Evolutionary conservation across 2,113 vertebrate genomes (phyloP), one percentile per base, ranked within the genome.

Genomic region (Haemorhous mexicanus): DNA sequence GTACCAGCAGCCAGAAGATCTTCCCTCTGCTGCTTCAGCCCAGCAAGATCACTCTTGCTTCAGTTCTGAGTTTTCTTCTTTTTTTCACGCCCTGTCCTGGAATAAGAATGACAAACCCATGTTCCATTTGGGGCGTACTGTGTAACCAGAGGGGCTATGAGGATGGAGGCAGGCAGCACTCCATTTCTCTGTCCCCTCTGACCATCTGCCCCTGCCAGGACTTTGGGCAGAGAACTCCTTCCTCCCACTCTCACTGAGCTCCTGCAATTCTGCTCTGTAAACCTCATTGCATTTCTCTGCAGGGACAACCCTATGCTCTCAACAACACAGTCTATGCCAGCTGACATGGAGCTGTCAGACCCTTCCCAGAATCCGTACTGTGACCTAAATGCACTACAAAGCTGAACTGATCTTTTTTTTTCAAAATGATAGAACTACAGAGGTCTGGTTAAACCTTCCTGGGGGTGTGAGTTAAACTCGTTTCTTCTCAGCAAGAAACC

Each of bases 401-500:
- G 12, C 33, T 66, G 28, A 75, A 41, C 16, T n/a, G 44, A 18
- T 24, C 24, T 56, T 74, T 39, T 39, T 49, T n/a, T 74, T 74
- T 56, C 13, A 28, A 39, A 74, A 28, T 55, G 7, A 39, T 22
- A 33, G 7, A 55, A 56, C n/a, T 47, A 33, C n/a, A 47, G 28
- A 47, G 10, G 15, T 56, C 23, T 33, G 18, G 7, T 14, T n/a
- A 47, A 84, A 74, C 18, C 9, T 74, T 55, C 22, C 18, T 33
- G 13, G 2, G n/a, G 5, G 8, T 44, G 10, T 44, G 32, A 53
- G 5, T 44, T 30, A 32, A 44, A 44, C 16, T 52, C 0, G 0
- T 61, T 62, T 43, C 32, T 43, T 33, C 35, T 62, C 44, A 61
- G 9, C 35, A 49, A 50, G 22, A 37, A 62, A 50, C 1, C 0